Conservation (phyloP, 2,888 invertebrate genomes). For the Leptopilina drosophilae region DNA sequence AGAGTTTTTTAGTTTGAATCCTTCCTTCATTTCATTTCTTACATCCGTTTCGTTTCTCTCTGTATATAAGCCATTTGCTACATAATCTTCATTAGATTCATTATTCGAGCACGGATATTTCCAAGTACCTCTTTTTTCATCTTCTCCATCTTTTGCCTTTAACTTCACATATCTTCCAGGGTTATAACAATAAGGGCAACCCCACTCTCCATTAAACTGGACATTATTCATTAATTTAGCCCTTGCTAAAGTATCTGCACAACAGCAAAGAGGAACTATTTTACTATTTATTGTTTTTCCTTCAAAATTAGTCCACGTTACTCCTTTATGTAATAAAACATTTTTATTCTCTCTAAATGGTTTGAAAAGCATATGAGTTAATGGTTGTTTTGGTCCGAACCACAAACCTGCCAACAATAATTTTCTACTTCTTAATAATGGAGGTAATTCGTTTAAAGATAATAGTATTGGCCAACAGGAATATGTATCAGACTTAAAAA, state of each 20-base stretch:
- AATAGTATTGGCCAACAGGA: conserved; percentile 41
- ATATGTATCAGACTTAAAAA: conserved; percentile 36
- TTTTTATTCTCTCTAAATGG: conserved; percentile 34
- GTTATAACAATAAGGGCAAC: conserved; percentile 41
- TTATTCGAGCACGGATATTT: conserved; percentile 18
- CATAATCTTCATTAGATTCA: background rate
- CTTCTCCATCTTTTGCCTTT: background rate
- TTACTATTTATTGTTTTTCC: conserved; percentile 6
- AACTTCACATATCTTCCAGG: conserved; percentile 18
- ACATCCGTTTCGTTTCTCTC: background rate
- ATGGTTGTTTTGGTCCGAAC: conserved; percentile 37
- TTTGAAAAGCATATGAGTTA: conserved; percentile 29
- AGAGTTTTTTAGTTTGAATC: background rate
- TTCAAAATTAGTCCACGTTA: conserved; percentile 29
- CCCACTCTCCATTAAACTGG: conserved; percentile 40
- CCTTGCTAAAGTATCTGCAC: conserved; percentile 38
- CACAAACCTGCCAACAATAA: conserved; percentile 33
- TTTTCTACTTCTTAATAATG: conserved; percentile 35
- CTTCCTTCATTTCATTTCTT: background rate
- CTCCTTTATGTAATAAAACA: conserved; percentile 16
- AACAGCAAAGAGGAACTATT: conserved; percentile 34
- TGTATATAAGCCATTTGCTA: background rate
- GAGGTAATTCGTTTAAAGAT: conserved; percentile 42
- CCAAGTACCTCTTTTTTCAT: conserved; percentile 13
- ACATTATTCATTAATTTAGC: conserved; percentile 41